Conservation (phyloP, 2,797 vertebrate species). For the Lutjanus campechanus region DNA sequence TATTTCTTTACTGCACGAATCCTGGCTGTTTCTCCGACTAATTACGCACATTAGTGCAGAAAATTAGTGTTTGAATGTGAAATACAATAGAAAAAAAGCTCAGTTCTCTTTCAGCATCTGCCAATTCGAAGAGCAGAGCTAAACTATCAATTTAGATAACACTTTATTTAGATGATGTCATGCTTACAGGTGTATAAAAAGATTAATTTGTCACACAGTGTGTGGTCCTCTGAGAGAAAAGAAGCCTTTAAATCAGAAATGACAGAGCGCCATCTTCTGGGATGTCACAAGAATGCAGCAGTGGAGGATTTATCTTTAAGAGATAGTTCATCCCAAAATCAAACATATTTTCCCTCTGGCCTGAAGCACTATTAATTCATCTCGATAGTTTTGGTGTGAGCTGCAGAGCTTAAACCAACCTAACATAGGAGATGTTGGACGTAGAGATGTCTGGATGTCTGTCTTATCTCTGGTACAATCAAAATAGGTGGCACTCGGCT, state of each 20-base stretch:
- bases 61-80: slow-evolving; percentile 17
- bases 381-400: neutral
- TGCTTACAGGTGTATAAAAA: slow-evolving; percentile 37
- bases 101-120: neutral
- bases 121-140: slow-evolving; percentile 28
- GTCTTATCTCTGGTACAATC: too few species aligned
- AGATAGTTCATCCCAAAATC: too few species aligned
- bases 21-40: neutral
- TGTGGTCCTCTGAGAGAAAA: slow-evolving; percentile 17
- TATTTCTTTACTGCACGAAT: neutral
- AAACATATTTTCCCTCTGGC: too few species aligned
- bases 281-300: slow-evolving; percentile 46
- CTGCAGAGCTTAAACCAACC: neutral
- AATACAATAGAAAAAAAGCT: neutral
- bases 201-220: slow-evolving; percentile 33
- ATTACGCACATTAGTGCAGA: slow-evolving; percentile 14
- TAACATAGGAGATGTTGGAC: too few species aligned
- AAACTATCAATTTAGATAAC: slow-evolving; percentile 2
- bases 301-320: neutral
- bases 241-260: slow-evolving; percentile 14
- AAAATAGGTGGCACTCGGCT: too few species aligned
- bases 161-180: slow-evolving; percentile 29
- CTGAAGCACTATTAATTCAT: too few species aligned
- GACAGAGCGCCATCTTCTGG: slow-evolving; percentile 71
- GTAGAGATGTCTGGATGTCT: too few species aligned